A percentile compares a stretch with the other conserved stretches of the same genome.
These are phyloP conservation scores for Rhadinocentrus ornatus DNA, from an alignment of 2,797 vertebrate species.

Conservation along the genomic window DNA sequence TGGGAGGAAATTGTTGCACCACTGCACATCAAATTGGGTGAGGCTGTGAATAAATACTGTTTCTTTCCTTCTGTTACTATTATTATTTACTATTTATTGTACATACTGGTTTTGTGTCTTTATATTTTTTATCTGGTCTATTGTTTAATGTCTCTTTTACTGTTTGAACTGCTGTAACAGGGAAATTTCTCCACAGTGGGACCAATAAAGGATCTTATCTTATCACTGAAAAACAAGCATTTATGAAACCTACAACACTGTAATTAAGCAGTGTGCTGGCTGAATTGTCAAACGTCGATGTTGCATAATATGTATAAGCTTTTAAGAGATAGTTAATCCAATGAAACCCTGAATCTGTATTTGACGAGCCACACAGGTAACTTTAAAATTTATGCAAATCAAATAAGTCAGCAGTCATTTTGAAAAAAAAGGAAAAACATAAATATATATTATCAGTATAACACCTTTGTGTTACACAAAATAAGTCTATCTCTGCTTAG, in stretches of 20 bases:
- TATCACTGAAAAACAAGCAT: conserved; percentile 39
- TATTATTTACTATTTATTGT: too few relatives aligned
- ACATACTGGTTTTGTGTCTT: too few relatives aligned
- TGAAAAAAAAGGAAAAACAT: not conserved
- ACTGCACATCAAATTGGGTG: too few relatives aligned
- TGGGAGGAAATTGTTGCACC: not conserved
- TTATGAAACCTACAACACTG: not conserved
- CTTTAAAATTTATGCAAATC: not conserved
- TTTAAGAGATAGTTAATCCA: conserved; percentile 22
- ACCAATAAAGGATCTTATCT: too few relatives aligned
- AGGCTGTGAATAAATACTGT: too few relatives aligned
- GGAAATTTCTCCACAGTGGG: too few relatives aligned
- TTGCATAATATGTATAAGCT: conserved; percentile 49
- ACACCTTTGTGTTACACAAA: not conserved
- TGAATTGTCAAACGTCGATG: conserved; percentile 27
- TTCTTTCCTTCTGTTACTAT: too few relatives aligned
- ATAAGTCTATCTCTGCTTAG: not conserved
- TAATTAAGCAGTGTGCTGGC: not conserved
- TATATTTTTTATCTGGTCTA: too few relatives aligned
- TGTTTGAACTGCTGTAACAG: too few relatives aligned
- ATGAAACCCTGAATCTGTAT: conserved; percentile 28
- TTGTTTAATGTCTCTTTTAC: too few relatives aligned
- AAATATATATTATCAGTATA: not conserved
- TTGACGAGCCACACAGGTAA: conserved; percentile 2
- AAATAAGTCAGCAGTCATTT: not conserved